Evolutionary conservation across 2,113 vertebrate genomes (phyloP).

Genomic region (Eudyptes chrysolophus): DNA sequence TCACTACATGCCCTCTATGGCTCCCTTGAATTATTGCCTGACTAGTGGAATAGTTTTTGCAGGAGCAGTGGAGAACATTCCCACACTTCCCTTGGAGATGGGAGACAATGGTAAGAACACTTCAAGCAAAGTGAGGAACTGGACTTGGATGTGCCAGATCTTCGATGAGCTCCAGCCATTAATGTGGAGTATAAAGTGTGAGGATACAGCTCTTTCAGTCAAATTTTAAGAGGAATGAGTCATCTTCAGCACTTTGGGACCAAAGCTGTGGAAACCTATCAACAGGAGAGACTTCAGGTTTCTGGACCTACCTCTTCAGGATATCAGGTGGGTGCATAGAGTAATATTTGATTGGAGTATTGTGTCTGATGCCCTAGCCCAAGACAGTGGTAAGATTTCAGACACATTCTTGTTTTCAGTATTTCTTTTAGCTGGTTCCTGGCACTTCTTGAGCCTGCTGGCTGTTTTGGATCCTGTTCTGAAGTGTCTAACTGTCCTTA

Average conservation of each 20-base stretch:
- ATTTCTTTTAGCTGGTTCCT: background rate
- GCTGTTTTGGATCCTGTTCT: background rate
- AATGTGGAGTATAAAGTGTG: background rate
- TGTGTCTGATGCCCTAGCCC: background rate
- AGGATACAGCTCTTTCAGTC: background rate
- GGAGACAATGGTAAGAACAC: background rate
- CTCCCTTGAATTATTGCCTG: background rate
- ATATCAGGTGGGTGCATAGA: background rate
- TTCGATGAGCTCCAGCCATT: background rate
- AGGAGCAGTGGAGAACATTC: background rate
- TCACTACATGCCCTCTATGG: background rate
- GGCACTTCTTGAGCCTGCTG: background rate
- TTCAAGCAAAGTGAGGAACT: background rate
- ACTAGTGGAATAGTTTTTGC: background rate
- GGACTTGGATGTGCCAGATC: background rate
- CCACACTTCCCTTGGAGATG: background rate
- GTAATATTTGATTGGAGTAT: background rate
- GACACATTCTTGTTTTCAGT: background rate
- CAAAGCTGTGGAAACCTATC: background rate
- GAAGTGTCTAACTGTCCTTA: background rate
- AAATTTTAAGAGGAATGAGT: background rate
- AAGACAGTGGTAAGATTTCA: background rate
- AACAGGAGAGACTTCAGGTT: background rate
- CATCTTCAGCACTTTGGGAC: background rate
- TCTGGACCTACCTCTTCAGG: background rate